Base-by-base conservation (phyloP, 2,888 invertebrate species). In the Zhuqinia jingwanae region DNA sequence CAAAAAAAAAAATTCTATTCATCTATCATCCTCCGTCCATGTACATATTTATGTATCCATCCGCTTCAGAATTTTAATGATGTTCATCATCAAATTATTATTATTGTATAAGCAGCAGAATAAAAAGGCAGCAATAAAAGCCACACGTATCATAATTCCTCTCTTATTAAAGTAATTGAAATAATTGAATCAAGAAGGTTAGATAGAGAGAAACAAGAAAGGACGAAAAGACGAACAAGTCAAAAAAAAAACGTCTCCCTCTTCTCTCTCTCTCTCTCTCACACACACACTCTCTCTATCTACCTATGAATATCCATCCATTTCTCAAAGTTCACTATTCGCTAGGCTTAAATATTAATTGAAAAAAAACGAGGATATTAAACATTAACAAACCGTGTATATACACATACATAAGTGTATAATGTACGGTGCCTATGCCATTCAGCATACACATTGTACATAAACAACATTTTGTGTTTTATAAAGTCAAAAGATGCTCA, bases 111-210 rank as follows among this genome's bases (percentile, higher is more conserved):
- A 82, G 60, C 45, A 81, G 58, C 36, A n/a, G n/a, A 65, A 2
- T 13, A 2, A 50, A 58, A 58, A 25, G 58, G 25, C 25, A 25
- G 15, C 25, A 25, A 8, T 63, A 76, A 60, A 36, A 65, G 27
- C 47, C 65, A 65, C 63, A 56, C 50, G 50, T n/a, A 10, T 10
- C 45, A 73, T 76, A 77, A 85, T 76, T 73, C 80, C 50, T 80
- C 68, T 85, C 80, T 85, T 80, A 85, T 85, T 85, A 85, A 85
- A 85, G 80, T 85, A 85, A 85, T 85, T 85, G 85, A 85, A 85
- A 80, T 85, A 85, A 85, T 85, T 85, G 85, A 85, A 80, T 80
- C 76, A 80, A 76, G 76, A 36, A 70, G 82, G 80, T 50, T 73
- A 50, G 15, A n/a, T 50, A 5, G 8, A 50, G 13, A 50, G 8